Percentiles rank a stretch among this genome's conserved stretches.
phyloP scores from a whole-genome alignment of 2,797 vertebrate genomes.

The Darevskia nairensis region DNA sequence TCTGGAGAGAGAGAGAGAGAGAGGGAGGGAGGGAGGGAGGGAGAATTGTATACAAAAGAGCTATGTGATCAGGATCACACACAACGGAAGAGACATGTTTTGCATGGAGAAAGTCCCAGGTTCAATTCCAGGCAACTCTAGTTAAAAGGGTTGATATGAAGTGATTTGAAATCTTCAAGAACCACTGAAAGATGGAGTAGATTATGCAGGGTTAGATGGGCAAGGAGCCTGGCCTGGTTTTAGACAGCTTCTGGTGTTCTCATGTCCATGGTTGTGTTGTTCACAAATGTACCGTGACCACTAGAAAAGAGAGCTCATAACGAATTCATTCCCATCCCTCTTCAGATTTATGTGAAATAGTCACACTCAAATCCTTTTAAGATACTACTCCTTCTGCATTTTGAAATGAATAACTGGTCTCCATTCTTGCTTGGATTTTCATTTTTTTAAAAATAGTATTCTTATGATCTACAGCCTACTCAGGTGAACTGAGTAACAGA shows the following conservation, averaged over 20 bases:
- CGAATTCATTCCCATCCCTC: background rate
- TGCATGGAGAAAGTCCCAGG: background rate
- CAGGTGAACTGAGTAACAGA: background rate
- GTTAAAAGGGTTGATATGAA: background rate
- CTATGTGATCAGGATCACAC: background rate
- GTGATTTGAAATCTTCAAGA: background rate
- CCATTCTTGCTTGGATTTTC: background rate
- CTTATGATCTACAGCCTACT: background rate
- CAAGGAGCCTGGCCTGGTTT: background rate
- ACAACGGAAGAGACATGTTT: background rate
- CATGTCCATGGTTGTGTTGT: background rate
- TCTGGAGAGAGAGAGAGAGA: background rate
- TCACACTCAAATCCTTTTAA: too few species aligned
- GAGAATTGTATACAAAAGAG: background rate
- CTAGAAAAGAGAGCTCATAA: too few species aligned
- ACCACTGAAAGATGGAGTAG: background rate
- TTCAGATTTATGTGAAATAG: background rate
- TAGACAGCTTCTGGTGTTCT: background rate
- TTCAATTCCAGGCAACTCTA: background rate
- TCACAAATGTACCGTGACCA: background rate
- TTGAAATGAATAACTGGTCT: background rate
- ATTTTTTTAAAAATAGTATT: background rate
- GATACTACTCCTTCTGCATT: background rate
- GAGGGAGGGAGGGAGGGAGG: background rate
- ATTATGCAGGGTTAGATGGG: background rate